A percentile compares a stretch with the other conserved stretches of the same genome.
phyloP scores from a whole-genome alignment of 1,140 invertebrate genomes.

The Paralvinella palmiformis region DNA sequence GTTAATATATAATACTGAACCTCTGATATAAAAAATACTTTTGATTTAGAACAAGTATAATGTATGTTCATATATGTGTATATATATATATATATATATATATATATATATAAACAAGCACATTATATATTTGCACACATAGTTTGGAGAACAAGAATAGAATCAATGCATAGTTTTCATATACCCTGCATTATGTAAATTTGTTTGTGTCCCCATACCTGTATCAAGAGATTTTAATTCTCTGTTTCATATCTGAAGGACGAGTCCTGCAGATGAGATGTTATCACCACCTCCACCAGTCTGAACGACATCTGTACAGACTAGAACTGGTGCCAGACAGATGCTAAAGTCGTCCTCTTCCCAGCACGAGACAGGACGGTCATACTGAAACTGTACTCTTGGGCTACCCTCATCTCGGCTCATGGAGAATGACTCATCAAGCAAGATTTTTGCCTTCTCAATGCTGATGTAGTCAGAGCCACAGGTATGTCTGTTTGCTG shows the following conservation, averaged over 20 bases:
- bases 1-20: no score
- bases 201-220: no score
- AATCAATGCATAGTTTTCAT: no score
- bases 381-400: slow-evolving; percentile 31
- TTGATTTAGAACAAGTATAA: no score
- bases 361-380: slow-evolving; percentile 74
- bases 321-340: slow-evolving; percentile 77
- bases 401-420: slow-evolving; percentile 35
- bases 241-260: slow-evolving; percentile 59
- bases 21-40: no score
- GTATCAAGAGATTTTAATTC: no score
- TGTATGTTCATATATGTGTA: no score
- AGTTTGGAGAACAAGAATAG: no score
- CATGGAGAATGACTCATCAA: slow-evolving; percentile 80
- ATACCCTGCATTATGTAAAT: no score
- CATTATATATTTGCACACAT: no score
- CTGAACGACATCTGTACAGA: slow-evolving; percentile 74
- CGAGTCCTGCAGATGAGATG: slow-evolving; percentile 76
- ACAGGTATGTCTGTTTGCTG: slow-evolving; percentile 79
- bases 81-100: no score
- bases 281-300: slow-evolving; percentile 85
- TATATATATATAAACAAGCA: no score
- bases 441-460: slow-evolving; percentile 64
- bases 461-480: slow-evolving; percentile 66
- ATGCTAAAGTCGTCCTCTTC: slow-evolving; percentile 65